Base-by-base conservation (phyloP, 1,140 invertebrate species). In the Cotesia chilonis region DNA sequence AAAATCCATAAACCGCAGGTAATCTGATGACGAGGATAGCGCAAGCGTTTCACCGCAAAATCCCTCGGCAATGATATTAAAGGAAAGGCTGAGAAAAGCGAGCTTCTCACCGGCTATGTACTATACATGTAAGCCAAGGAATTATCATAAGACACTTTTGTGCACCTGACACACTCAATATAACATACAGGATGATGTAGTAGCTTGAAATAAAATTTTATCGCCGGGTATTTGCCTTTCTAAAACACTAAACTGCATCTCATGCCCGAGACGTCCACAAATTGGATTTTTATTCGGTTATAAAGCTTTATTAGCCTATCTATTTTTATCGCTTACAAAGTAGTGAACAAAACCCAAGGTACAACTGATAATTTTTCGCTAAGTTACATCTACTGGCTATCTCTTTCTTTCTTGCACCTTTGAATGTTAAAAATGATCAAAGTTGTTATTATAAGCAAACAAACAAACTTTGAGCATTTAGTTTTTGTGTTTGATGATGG, bases 111-210 rank as follows among this genome's bases (percentile, higher is more conserved):
- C n/a, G n/a, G n/a, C 57, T 14, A 55, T 55, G n/a, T 55, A 14
- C 54, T 59, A 9, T 20, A 20, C 9, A 28, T 59, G 28, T 59
- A 20, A 28, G 57, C 17, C 28, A 20, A 20, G 38, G 63, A 72
- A 67, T 72, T 72, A 67, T 67, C 63, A 72, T 67, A 72, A 60
- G 65, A 35, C 54, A 67, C 36, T 72, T 67, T 35, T 14, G 35
- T 60, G 63, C 64, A 72, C 63, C 64, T 72, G 70, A 59, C 52
- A 41, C 5, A 38, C 66, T 35, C 9, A 36, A 41, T 37, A 66
- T 66, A 66, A 14, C 6, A 17, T n/a, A 12, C 52, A 6, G 1
- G 59, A 28, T 28, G 12, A 36, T 12, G 47, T 54, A 51, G 28
- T 9, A 51, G 52, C 4, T 68, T 6, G 36, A 36, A 35, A 68